A percentile compares a stretch with the other conserved stretches of the same genome.
phyloP scores from a whole-genome alignment of 30 jellyfish, hydroid and myxozoan species.

The Hydractinia symbiolongicarpus region DNA sequence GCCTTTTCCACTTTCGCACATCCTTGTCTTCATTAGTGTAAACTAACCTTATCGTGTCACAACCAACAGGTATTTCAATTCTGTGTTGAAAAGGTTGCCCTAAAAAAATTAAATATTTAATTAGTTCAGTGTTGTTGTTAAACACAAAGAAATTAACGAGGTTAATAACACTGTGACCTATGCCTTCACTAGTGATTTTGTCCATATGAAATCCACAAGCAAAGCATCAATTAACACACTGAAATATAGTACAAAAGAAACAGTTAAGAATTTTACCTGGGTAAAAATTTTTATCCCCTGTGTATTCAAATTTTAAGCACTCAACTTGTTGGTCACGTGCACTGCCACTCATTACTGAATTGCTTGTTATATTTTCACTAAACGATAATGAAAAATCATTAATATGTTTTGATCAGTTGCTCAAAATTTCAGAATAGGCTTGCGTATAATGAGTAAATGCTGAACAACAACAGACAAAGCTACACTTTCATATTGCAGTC shows the following conservation, averaged over 20 bases:
- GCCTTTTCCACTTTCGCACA: background rate
- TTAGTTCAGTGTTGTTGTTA: background rate
- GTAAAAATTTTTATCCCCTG: background rate
- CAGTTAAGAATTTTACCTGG: background rate
- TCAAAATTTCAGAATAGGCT: too few species aligned
- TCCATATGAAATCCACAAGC: too few species aligned
- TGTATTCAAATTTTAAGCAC: background rate
- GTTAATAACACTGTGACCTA: background rate
- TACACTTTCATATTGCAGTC: too few species aligned
- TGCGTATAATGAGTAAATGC: too few species aligned
- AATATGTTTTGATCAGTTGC: too few species aligned
- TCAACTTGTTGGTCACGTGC: background rate
- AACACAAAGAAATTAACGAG: background rate
- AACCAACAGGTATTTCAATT: background rate
- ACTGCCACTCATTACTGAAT: background rate
- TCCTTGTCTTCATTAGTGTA: background rate
- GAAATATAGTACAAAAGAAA: too few species aligned
- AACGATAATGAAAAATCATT: background rate
- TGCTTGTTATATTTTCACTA: background rate
- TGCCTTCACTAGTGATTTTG: background rate
- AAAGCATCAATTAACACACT: too few species aligned
- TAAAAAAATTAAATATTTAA: background rate
- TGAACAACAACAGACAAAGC: too few species aligned
- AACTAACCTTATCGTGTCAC: constrained; percentile 2
- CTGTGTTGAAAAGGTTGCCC: constrained; percentile 9